These are phyloP conservation scores for Melieria omissa DNA, from an alignment of 2,888 invertebrate genomes.

Conservation along the genomic window DNA sequence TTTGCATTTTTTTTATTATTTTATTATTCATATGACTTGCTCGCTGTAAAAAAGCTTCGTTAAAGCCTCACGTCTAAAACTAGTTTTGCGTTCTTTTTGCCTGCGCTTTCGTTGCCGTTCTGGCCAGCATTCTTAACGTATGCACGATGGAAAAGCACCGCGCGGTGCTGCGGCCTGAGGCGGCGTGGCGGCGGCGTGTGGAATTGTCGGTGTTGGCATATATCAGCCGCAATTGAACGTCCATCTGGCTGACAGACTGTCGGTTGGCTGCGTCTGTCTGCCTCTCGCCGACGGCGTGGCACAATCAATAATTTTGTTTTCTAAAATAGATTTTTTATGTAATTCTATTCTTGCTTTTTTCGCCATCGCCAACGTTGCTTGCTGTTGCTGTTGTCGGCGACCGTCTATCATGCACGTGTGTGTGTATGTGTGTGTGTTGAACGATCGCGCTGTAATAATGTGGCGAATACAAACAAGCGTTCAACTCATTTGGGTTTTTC, in stretches of 20 bases:
- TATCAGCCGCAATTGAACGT: too few species aligned
- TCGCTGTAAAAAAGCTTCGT: conserved; percentile 2
- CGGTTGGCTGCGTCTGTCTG: neutral
- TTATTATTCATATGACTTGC: neutral
- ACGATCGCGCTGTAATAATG: neutral
- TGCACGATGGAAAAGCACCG: neutral
- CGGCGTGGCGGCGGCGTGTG: too few species aligned
- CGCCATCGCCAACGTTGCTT: too few species aligned
- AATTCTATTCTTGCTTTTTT: too few species aligned
- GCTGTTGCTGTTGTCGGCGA: too few species aligned
- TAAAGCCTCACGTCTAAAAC: conserved; percentile 2
- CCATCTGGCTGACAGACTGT: neutral
- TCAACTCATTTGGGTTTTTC: conserved; percentile 33
- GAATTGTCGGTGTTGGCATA: too few species aligned
- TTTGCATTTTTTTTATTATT: neutral
- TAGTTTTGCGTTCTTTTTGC: neutral
- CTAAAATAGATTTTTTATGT: conserved; percentile 8
- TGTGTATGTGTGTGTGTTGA: neutral
- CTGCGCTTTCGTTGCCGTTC: neutral
- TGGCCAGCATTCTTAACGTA: neutral
- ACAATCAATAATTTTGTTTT: conserved; percentile 15
- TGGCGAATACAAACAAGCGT: neutral
- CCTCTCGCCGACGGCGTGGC: neutral
- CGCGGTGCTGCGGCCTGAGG: neutral
- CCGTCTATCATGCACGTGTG: too few species aligned